phyloP scores from a whole-genome alignment of 2,888 invertebrate species.

The Microplitis manilae region DNA sequence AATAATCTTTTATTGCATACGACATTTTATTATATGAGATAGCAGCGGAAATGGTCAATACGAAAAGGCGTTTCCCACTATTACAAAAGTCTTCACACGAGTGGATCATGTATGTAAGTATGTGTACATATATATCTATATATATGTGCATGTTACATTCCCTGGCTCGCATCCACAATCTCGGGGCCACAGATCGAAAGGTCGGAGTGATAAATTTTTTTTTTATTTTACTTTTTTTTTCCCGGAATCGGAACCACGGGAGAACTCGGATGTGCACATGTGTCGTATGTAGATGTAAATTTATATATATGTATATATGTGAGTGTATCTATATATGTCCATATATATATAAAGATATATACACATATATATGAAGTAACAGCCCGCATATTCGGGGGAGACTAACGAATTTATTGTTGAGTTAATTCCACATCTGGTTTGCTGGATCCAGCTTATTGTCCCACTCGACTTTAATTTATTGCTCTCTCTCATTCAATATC shows the following conservation, averaged over 20 bases:
- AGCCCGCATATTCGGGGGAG: conserved; percentile 38
- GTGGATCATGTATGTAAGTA: neutral
- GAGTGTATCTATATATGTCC: too few species aligned
- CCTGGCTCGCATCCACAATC: conserved; percentile 34
- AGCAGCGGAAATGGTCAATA: conserved; percentile 30
- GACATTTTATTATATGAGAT: conserved; percentile 10
- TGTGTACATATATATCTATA: conserved; percentile 7
- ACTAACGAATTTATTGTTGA: conserved; percentile 45
- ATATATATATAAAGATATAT: conserved; percentile 16
- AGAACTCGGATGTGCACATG: conserved; percentile 30
- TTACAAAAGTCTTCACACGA: conserved; percentile 19
- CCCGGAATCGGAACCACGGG: conserved; percentile 35
- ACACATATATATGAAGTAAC: conserved; percentile 10
- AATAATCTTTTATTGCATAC: conserved; percentile 6
- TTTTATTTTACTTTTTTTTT: neutral
- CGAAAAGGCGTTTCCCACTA: conserved; percentile 28
- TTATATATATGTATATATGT: conserved; percentile 9
- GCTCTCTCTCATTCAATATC: conserved; percentile 25
- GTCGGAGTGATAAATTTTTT: conserved; percentile 36
- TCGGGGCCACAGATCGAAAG: conserved; percentile 38
- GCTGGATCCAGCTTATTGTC: conserved; percentile 36
- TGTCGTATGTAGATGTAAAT: conserved; percentile 23
- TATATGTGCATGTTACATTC: conserved; percentile 17
- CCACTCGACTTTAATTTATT: conserved; percentile 40
- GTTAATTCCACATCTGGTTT: conserved; percentile 37